These are phyloP conservation scores for Cyanoliseus patagonus DNA, from an alignment of 2,113 vertebrate genomes.

Conservation along the genomic window DNA sequence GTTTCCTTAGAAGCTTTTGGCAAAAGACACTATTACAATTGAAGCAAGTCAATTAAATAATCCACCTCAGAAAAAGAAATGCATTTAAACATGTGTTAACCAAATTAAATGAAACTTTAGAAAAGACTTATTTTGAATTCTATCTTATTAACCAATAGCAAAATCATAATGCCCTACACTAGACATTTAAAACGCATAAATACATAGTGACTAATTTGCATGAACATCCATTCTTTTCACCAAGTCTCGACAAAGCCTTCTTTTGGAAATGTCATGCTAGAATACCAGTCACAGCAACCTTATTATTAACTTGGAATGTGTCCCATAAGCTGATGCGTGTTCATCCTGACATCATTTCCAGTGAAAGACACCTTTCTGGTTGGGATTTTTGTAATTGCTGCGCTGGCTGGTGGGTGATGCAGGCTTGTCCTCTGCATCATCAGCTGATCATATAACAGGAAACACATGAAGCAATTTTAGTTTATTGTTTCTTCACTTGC, in stretches of 20 bases:
- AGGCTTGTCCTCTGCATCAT: conserved; percentile 41
- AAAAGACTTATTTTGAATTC: background rate
- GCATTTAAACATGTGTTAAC: background rate
- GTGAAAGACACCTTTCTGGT: background rate
- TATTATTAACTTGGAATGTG: background rate
- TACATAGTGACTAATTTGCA: accelerated
- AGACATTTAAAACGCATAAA: background rate
- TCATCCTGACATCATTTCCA: background rate
- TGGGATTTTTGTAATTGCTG: background rate
- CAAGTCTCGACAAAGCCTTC: background rate
- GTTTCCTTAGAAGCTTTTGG: background rate
- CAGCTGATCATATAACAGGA: conserved; percentile 64
- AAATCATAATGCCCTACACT: background rate
- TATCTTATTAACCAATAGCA: background rate
- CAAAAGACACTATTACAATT: background rate
- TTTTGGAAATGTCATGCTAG: background rate
- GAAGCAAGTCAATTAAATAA: background rate
- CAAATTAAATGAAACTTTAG: background rate
- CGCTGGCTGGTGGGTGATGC: background rate
- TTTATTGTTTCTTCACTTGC: conserved; percentile 70
- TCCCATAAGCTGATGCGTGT: background rate
- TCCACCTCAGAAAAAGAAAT: background rate
- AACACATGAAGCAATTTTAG: conserved; percentile 64
- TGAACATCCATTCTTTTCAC: background rate
- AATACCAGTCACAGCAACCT: background rate